A percentile compares a stretch with the other conserved stretches of the same genome.
These are phyloP conservation scores for Tapera naevia DNA, from an alignment of 2,797 vertebrate genomes.

Conservation along the genomic window DNA sequence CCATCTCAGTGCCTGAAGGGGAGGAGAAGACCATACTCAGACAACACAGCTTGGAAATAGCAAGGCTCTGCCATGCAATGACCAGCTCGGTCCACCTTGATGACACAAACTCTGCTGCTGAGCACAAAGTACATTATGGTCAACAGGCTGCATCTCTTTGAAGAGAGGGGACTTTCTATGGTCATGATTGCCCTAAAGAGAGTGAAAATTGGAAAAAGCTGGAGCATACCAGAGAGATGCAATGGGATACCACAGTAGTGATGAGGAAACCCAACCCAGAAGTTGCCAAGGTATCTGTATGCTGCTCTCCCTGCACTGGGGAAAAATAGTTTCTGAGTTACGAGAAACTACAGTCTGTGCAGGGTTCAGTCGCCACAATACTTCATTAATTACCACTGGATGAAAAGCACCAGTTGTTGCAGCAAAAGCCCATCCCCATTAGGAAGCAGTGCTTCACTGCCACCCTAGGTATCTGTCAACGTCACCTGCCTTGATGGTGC, in stretches of 20 bases:
- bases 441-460: neutral
- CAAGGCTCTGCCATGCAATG: fast-evolving
- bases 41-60: neutral
- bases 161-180: neutral
- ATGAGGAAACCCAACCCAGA: neutral
- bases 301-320: neutral
- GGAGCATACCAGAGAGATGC: neutral
- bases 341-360: neutral
- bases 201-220: neutral
- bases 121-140: neutral
- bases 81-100: fast-evolving
- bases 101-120: neutral
- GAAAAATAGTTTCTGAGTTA: neutral
- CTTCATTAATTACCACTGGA: neutral
- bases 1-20: neutral
- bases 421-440: neutral
- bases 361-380: neutral
- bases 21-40: neutral
- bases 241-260: neutral
- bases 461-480: neutral
- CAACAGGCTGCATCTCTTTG: fast-evolving
- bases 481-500: fast-evolving
- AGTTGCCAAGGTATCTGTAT: neutral
- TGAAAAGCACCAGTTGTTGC: neutral
- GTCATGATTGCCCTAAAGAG: neutral